Percentiles rank a stretch among this genome's conserved stretches.
Conservation (phyloP, 2,113 vertebrate species). For the Sylvicapra grimmia region DNA sequence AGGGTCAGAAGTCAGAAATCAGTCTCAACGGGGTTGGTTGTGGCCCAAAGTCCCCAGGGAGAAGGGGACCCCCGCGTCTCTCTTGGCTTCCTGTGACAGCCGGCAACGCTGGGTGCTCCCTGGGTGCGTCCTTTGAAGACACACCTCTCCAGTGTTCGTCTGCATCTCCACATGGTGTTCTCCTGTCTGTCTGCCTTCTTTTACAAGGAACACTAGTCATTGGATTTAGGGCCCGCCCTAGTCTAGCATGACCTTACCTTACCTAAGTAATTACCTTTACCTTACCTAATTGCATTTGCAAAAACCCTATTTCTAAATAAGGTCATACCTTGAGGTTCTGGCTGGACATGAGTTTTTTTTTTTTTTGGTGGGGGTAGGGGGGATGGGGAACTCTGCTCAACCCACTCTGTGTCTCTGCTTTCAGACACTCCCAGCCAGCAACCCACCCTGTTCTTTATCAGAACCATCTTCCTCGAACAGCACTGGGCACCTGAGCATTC, state of each 20-base stretch:
- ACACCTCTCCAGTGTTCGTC: background rate
- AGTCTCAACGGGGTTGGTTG: background rate
- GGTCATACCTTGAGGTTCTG: background rate
- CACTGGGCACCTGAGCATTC: background rate
- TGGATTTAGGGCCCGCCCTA: background rate
- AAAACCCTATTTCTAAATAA: background rate
- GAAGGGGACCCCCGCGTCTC: fast-evolving
- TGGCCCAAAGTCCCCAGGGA: background rate
- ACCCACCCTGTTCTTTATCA: background rate
- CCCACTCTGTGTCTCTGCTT: background rate
- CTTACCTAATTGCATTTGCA: background rate
- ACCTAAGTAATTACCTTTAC: background rate
- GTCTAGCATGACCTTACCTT: background rate
- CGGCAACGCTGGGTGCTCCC: fast-evolving
- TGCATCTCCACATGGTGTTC: background rate
- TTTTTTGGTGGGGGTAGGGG: background rate
- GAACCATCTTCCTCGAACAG: background rate
- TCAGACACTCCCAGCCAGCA: background rate
- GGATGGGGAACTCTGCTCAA: fast-evolving
- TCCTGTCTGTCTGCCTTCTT: background rate
- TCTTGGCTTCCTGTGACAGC: background rate
- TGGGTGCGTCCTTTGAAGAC: background rate
- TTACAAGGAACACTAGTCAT: background rate
- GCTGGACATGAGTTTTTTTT: background rate
- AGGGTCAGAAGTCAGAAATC: background rate